Conservation (phyloP, 2,113 vertebrate species). For the Sakesphorus luctuosus region DNA sequence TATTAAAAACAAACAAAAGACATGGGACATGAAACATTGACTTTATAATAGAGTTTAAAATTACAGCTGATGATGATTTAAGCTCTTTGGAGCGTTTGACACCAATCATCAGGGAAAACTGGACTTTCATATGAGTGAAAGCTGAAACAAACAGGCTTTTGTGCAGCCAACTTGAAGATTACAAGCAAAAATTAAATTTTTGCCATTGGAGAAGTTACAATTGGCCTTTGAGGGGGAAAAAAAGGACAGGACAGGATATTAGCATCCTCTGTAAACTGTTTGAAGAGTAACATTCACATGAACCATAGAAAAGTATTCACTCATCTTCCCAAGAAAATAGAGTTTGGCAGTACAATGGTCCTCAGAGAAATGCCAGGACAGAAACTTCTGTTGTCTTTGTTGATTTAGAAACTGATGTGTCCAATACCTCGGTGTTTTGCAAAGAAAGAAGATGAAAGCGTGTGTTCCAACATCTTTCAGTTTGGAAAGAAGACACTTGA, state of each 20-base stretch:
- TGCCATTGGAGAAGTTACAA: neutral
- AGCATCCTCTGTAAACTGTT: slow-evolving; percentile 24
- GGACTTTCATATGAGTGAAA: slow-evolving; percentile 15
- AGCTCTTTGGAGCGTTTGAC: neutral
- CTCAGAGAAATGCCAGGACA: slow-evolving; percentile 36
- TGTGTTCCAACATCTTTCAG: neutral
- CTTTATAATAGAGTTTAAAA: neutral
- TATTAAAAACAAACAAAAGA: neutral
- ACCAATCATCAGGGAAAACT: neutral
- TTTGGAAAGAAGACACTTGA: slow-evolving; percentile 33
- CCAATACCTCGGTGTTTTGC: slow-evolving; percentile 45
- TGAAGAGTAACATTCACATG: neutral
- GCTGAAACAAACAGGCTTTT: slow-evolving; percentile 4
- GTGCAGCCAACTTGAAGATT: neutral
- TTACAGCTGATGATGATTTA: slow-evolving; percentile 2
- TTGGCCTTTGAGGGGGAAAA: neutral
- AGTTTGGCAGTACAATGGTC: neutral
- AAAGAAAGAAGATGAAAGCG: neutral
- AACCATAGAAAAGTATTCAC: neutral
- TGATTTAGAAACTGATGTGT: slow-evolving; percentile 49
- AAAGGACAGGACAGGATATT: slow-evolving; percentile 20
- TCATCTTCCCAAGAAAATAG: slow-evolving; percentile 30
- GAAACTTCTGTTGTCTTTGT: slow-evolving; percentile 38
- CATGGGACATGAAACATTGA: neutral
- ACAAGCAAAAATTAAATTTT: neutral